phyloP scores from a whole-genome alignment of 2,888 invertebrate genomes.

The Smittia sp. region DNA sequence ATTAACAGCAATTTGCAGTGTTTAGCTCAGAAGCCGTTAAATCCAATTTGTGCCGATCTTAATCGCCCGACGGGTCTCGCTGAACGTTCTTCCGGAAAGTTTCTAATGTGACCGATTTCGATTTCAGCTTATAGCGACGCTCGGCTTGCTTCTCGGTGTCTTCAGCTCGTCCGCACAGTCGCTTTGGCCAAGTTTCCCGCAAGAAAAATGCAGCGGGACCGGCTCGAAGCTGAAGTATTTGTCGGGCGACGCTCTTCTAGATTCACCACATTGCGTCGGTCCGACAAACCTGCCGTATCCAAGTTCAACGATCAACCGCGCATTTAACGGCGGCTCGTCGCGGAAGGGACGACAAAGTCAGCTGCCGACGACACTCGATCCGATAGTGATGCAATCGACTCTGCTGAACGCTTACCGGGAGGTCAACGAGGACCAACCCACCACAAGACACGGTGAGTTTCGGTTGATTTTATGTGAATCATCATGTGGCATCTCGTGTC shows the following conservation, averaged over 20 bases:
- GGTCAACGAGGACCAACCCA: slow-evolving; percentile 56
- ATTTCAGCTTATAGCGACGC: slow-evolving; percentile 34
- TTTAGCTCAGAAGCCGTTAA: slow-evolving; percentile 2
- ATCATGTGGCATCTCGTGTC: background rate
- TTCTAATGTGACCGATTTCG: background rate
- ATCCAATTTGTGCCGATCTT: background rate
- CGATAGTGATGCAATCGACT: slow-evolving; percentile 69
- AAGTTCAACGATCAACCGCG: slow-evolving; percentile 72
- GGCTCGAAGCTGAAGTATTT: slow-evolving; percentile 74
- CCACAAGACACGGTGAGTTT: slow-evolving; percentile 54
- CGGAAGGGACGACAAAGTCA: slow-evolving; percentile 65
- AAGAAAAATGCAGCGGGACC: slow-evolving; percentile 57
- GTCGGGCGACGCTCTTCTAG: slow-evolving; percentile 82
- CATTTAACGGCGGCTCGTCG: slow-evolving; percentile 66
- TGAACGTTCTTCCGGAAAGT: background rate
- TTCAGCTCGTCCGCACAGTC: slow-evolving; percentile 20
- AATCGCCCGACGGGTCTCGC: background rate
- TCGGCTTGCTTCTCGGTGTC: slow-evolving; percentile 22
- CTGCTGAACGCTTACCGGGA: slow-evolving; percentile 62
- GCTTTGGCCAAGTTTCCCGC: slow-evolving; percentile 35
- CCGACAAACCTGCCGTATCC: slow-evolving; percentile 83
- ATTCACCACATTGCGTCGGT: slow-evolving; percentile 73
- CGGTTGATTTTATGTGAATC: slow-evolving; percentile 3
- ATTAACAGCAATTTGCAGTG: slow-evolving; percentile 20
- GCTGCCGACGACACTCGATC: slow-evolving; percentile 65